A percentile compares a stretch with the other conserved stretches of the same genome.
Evolutionary conservation across 2,888 invertebrate genomes (phyloP).

Genomic region (Globia sparganii): DNA sequence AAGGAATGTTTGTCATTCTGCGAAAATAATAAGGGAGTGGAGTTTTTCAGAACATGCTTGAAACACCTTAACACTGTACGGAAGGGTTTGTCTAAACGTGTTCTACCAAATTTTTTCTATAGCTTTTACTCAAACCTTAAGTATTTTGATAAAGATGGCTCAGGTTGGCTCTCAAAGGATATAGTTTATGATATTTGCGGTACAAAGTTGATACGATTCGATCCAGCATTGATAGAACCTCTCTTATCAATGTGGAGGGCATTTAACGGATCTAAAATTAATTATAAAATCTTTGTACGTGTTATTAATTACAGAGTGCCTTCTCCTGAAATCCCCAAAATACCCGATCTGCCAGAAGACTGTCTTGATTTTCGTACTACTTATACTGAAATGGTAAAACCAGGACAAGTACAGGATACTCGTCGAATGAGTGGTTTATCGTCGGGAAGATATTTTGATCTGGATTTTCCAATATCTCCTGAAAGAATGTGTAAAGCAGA

Average conservation of each 20-base stretch:
- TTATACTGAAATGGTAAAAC: constrained; percentile 84
- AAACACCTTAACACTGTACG: constrained; percentile 84
- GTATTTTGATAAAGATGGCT: constrained; percentile 80
- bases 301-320: constrained; percentile 85
- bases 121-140: constrained; percentile 80
- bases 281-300: constrained; percentile 88
- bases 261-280: constrained; percentile 83
- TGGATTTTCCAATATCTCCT: constrained; percentile 81
- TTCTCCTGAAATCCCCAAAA: constrained; percentile 82
- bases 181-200: constrained; percentile 84
- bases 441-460: constrained; percentile 84
- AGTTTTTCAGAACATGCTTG: constrained; percentile 85
- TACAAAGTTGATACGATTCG: constrained; percentile 83
- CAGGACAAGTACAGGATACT: constrained; percentile 72
- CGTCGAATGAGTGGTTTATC: constrained; percentile 81
- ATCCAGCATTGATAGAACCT: constrained; percentile 86
- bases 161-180: constrained; percentile 85
- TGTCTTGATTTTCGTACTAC: constrained; percentile 83
- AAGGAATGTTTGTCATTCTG: constrained; percentile 84
- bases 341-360: constrained; percentile 77
- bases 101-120: constrained; percentile 78
- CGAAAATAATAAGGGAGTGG: constrained; percentile 78
- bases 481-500: constrained; percentile 75
- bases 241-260: constrained; percentile 86
- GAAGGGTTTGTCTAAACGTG: constrained; percentile 76